These are phyloP conservation scores for Volucella zonaria DNA, from an alignment of 2,888 invertebrate species.

Conservation along the genomic window DNA sequence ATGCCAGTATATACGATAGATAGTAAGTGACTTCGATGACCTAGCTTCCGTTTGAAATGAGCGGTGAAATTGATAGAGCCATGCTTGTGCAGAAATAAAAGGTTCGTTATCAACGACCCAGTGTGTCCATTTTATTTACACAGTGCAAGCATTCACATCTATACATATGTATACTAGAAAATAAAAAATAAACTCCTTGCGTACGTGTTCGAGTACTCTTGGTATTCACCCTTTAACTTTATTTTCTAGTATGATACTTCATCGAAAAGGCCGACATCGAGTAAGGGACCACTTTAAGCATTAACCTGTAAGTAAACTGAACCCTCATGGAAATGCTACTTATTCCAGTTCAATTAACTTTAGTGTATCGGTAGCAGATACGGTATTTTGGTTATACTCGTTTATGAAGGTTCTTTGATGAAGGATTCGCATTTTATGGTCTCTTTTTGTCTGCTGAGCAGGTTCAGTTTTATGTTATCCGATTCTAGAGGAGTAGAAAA, in stretches of 20 bases:
- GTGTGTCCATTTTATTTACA: no score
- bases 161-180: no score
- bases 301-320: slow-evolving; percentile 43
- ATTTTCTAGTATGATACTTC: slow-evolving; percentile 20
- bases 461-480: slow-evolving; percentile 46
- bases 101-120: no score
- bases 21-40: no score
- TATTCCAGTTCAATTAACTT: slow-evolving; percentile 72
- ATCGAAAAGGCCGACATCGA: background rate
- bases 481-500: slow-evolving; percentile 2
- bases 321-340: slow-evolving; percentile 59
- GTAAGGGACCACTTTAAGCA: slow-evolving; percentile 27
- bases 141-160: no score
- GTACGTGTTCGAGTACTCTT: no score
- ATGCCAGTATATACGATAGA: no score
- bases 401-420: slow-evolving; percentile 22
- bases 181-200: no score
- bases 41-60: no score
- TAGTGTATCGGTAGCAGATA: slow-evolving; percentile 55
- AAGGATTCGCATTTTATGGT: slow-evolving; percentile 53
- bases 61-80: no score
- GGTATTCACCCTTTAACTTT: slow-evolving; percentile 20
- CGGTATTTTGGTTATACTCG: slow-evolving; percentile 63
- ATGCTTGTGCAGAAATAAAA: no score
- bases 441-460: slow-evolving; percentile 49